Percentiles rank a stretch among this genome's conserved stretches.
Conservation (phyloP, 2,797 vertebrate genomes). For the Neosilurus mollespiculum region DNA sequence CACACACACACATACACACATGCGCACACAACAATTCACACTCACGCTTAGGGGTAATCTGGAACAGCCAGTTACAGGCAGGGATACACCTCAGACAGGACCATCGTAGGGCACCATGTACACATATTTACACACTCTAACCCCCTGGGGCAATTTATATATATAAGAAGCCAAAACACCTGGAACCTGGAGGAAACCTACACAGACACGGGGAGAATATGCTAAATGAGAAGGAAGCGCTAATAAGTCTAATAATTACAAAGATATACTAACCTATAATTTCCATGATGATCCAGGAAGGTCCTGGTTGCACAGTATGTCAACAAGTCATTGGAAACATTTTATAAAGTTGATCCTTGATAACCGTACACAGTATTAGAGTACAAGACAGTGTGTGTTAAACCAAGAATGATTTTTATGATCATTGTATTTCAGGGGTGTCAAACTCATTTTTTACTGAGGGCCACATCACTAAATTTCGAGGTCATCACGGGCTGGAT, state of each 20-base stretch:
- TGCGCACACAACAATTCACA: neutral
- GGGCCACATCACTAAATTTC: no score
- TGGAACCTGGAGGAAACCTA: neutral
- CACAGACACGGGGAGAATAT: neutral
- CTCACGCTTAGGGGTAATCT: neutral
- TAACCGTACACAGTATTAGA: neutral
- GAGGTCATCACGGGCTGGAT: no score
- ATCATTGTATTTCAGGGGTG: neutral
- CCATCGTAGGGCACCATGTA: neutral
- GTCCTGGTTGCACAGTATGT: neutral
- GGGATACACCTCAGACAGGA: neutral
- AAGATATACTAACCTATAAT: neutral
- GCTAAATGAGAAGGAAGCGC: neutral
- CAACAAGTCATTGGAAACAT: neutral
- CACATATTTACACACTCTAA: neutral
- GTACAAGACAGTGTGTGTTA: no score
- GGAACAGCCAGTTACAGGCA: no score
- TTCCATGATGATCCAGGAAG: slow-evolving; percentile 4
- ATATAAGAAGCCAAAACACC: no score
- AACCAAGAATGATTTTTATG: neutral
- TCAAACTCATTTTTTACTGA: no score
- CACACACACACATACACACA: no score
- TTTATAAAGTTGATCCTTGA: neutral
- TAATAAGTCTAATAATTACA: neutral
- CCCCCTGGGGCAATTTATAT: neutral